phyloP scores from a whole-genome alignment of 2,797 vertebrate genomes.

The Echiichthys vipera region DNA sequence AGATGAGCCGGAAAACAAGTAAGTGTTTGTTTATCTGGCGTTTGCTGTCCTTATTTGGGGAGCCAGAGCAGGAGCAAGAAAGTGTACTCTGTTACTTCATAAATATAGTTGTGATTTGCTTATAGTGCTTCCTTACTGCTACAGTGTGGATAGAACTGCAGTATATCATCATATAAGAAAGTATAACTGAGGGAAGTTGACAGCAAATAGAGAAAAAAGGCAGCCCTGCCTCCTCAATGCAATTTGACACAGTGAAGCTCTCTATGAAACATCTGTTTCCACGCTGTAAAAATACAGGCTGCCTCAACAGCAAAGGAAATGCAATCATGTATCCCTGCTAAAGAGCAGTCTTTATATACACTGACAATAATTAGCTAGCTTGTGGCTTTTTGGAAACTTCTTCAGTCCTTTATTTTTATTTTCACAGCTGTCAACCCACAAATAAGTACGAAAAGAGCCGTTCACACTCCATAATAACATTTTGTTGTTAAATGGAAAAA shows the following conservation, averaged over 20 bases:
- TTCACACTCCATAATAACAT: constrained; percentile 5
- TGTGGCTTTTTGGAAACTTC: constrained; percentile 71
- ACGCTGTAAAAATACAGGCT: constrained; percentile 67
- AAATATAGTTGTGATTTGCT: constrained; percentile 29
- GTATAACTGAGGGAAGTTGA: constrained; percentile 31
- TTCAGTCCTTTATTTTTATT: constrained; percentile 47
- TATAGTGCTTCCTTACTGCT: constrained; percentile 15
- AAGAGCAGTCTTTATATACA: constrained; percentile 55
- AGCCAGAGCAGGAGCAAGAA: neutral
- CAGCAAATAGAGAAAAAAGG: constrained; percentile 55
- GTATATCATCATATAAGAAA: constrained; percentile 52
- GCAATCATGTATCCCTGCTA: constrained; percentile 70
- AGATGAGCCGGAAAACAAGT: constrained; percentile 84
- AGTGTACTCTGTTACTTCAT: constrained; percentile 10
- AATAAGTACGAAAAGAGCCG: neutral
- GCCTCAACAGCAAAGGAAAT: constrained; percentile 71
- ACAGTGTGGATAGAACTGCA: constrained; percentile 18
- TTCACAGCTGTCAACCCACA: constrained; percentile 41
- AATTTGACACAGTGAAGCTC: constrained; percentile 64
- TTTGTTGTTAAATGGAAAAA: constrained; percentile 19
- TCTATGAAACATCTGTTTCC: constrained; percentile 81
- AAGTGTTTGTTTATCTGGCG: constrained; percentile 74
- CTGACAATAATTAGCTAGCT: constrained; percentile 55
- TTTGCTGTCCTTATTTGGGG: constrained; percentile 41
- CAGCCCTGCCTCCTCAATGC: constrained; percentile 51